Percentiles rank a stretch among this genome's conserved stretches.
These are phyloP conservation scores for Fragum fragum DNA, from an alignment of 2,888 invertebrate species.

Conservation along the genomic window DNA sequence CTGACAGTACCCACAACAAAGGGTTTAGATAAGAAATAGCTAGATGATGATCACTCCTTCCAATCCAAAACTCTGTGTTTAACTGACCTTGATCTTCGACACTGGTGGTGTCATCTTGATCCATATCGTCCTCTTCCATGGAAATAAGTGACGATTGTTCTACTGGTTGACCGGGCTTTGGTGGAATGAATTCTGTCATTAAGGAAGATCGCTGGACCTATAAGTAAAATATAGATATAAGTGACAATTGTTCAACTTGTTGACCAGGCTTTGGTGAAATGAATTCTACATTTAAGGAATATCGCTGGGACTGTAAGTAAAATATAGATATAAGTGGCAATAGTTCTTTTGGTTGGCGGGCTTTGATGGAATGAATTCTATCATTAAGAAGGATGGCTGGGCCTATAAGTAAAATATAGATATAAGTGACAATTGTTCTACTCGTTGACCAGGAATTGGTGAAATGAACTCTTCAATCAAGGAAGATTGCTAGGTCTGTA, in stretches of 20 bases:
- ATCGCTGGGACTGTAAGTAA: slow-evolving; percentile 89
- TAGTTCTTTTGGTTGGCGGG: too few species aligned
- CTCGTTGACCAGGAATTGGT: too few species aligned
- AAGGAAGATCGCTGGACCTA: slow-evolving; percentile 90
- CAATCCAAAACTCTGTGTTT: too few species aligned
- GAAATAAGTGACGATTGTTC: slow-evolving; percentile 64
- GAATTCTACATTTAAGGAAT: slow-evolving; percentile 88
- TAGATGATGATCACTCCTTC: too few species aligned
- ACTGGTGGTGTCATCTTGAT: slow-evolving; percentile 47
- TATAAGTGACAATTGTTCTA: too few species aligned
- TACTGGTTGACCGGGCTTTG: slow-evolving; percentile 76
- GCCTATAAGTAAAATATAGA: slow-evolving; percentile 87
- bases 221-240: not conserved
- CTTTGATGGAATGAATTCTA: slow-evolving; percentile 86
- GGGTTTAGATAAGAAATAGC: too few species aligned
- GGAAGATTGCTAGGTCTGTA: too few species aligned
- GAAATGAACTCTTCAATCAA: too few species aligned
- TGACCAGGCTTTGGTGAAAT: slow-evolving; percentile 81
- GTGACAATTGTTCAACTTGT: too few species aligned
- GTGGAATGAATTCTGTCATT: slow-evolving; percentile 87
- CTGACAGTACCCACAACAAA: too few species aligned
- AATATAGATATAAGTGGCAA: too few species aligned
- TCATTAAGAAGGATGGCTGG: slow-evolving; percentile 89
- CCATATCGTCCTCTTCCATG: slow-evolving; percentile 63
- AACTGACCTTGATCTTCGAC: slow-evolving; percentile 55